These are phyloP conservation scores for Xylota sylvarum DNA, from an alignment of 2,888 invertebrate species.

Conservation along the genomic window DNA sequence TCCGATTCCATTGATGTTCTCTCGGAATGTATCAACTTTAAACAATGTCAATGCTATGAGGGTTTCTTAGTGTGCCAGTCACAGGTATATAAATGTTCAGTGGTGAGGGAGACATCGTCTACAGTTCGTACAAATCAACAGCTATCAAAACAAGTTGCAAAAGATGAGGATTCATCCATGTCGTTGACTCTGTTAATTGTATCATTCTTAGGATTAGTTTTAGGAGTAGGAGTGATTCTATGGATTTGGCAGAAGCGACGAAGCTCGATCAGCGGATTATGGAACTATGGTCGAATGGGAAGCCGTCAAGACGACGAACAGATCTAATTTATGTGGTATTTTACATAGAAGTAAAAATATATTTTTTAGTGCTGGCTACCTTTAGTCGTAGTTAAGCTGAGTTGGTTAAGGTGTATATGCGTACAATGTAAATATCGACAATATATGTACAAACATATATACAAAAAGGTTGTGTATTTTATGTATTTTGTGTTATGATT, in stretches of 20 bases:
- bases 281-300: conserved; percentile 13
- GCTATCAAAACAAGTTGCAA: not conserved
- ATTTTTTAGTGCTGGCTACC: not conserved
- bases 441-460: too few relatives aligned
- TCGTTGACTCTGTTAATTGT: not conserved
- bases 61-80: conserved; percentile 36
- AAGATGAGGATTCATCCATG: not conserved
- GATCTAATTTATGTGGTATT: not conserved
- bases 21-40: conserved; percentile 25
- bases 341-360: too few relatives aligned
- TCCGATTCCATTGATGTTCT: not conserved
- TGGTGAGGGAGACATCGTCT: not conserved
- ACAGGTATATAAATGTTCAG: conserved; percentile 45
- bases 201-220: not conserved
- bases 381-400: too few relatives aligned
- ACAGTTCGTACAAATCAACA: not conserved
- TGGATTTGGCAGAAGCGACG: conserved; percentile 23
- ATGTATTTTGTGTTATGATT: too few relatives aligned
- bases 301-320: not conserved
- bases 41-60: conserved; percentile 46
- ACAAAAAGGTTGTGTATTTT: too few relatives aligned
- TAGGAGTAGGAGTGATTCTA: not conserved
- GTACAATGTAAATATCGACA: too few relatives aligned
- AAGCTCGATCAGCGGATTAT: not conserved
- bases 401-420: too few relatives aligned